Evolutionary conservation across 92 coral and sea anemone species (phyloP), one percentile per base, ranked within the genome.

Genomic region (Galaxea fascicularis): DNA sequence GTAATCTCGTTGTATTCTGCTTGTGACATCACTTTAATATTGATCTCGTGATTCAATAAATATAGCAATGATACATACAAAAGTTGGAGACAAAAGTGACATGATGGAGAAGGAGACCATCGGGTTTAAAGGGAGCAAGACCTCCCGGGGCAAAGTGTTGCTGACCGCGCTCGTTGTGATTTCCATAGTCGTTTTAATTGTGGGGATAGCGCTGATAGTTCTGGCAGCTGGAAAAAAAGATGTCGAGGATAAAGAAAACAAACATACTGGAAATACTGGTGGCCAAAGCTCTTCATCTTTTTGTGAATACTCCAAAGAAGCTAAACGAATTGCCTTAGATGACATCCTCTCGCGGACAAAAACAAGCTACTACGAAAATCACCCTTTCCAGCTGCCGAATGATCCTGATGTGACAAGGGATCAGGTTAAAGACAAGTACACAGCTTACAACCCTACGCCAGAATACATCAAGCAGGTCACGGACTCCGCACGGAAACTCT

Each of bases 381-480:
- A 90, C 62, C 95, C 95, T 0, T 89, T 79, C 75, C 59, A 78
- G 24, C 65, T 71, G 3, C 78, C 89, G 0, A 78, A 84, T 26
- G 75, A 95, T 56, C 96, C 96, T 0, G 95, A 91, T 24, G 51
- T 79, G 8, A 57, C 71, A 3, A 69, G 72, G 14, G 94, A 86
- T 47, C 73, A 82, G 8, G 78, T 94, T 4, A 83, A 72, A 62
- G 24, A 65, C 12, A 86, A 80, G 0, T 96, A 88, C 90, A 67
- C 77, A 0, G 92, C 98, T 22, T 96, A 86, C 45, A 90, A 96
- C 51, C 93, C 98, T 20, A 86, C 88, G 17, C 98, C 98, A 14
- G 35, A 51, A 0, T 27, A 70, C 41, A 84, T 93, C 46, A 96
- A 94, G 67, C 59, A 58, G 0, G 89, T 92, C 39, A 96, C 98